Evolutionary conservation across 2,797 vertebrate genomes (phyloP).

Genomic region (Sebastes kiyomatsui): DNA sequence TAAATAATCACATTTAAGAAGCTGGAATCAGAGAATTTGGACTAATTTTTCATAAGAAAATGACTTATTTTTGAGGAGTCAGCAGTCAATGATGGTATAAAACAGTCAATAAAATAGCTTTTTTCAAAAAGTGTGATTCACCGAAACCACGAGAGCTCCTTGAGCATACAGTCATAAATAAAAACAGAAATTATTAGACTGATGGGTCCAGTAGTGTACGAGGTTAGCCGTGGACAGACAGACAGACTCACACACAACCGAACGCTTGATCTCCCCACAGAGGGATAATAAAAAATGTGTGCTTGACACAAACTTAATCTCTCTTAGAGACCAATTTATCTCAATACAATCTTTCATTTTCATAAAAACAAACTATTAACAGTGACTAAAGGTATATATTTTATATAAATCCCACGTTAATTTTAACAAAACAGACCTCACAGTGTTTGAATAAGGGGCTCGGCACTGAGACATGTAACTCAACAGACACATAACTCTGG

Average conservation of each 20-base stretch:
- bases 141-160: not conserved
- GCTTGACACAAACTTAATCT: not conserved
- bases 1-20: too few relatives aligned
- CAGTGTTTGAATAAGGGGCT: not conserved
- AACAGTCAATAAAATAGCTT: not conserved
- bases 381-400: accelerated
- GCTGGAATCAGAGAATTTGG: too few relatives aligned
- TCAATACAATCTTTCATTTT: not conserved
- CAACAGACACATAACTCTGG: not conserved
- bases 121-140: not conserved
- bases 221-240: not conserved
- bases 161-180: not conserved
- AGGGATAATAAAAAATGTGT: not conserved
- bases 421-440: not conserved
- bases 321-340: not conserved
- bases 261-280: not conserved
- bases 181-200: not conserved
- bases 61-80: too few relatives aligned
- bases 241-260: not conserved
- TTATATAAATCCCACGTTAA: accelerated
- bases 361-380: not conserved
- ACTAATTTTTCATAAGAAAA: too few relatives aligned
- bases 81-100: too few relatives aligned
- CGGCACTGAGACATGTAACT: not conserved
- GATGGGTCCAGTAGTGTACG: not conserved